A percentile compares a stretch with the other conserved stretches of the same genome.
phyloP scores from a whole-genome alignment of 92 coral and sea anemone genomes.

The Montipora capitata region DNA sequence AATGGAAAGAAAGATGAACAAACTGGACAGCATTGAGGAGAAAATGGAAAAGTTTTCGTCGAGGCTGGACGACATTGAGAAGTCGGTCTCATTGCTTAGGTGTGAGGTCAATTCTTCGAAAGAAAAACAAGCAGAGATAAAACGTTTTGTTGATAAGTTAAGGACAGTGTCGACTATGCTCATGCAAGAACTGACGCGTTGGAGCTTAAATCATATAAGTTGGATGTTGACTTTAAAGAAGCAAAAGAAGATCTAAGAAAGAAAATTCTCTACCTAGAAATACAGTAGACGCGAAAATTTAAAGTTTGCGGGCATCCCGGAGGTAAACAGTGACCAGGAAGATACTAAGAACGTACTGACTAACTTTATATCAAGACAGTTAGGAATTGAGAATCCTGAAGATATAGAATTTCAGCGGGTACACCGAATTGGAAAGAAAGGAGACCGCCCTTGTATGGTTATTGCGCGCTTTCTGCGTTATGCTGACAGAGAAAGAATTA shows the following conservation, averaged over 20 bases:
- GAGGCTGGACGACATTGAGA: neutral
- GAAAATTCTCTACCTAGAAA: neutral
- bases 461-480: slow-evolving; percentile 24
- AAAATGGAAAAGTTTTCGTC: neutral
- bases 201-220: neutral
- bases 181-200: neutral
- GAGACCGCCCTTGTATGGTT: slow-evolving; percentile 22
- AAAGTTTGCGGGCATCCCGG: neutral
- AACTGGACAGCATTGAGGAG: slow-evolving; percentile 10
- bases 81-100: neutral
- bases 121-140: neutral
- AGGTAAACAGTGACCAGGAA: neutral
- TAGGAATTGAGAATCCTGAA: slow-evolving; percentile 1
- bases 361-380: slow-evolving; percentile 2
- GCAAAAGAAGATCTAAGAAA: slow-evolving; percentile 23
- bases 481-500: slow-evolving; percentile 11
- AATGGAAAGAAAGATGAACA: neutral
- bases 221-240: neutral
- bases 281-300: slow-evolving; percentile 14
- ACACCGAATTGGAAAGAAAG: slow-evolving; percentile 17
- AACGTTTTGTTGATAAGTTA: neutral
- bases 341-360: neutral
- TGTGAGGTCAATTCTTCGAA: neutral
- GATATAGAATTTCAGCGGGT: slow-evolving; percentile 15
- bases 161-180: neutral